Evolutionary conservation across 2,888 invertebrate species (phyloP).

Genomic region (Lampropteryx suffumata): DNA sequence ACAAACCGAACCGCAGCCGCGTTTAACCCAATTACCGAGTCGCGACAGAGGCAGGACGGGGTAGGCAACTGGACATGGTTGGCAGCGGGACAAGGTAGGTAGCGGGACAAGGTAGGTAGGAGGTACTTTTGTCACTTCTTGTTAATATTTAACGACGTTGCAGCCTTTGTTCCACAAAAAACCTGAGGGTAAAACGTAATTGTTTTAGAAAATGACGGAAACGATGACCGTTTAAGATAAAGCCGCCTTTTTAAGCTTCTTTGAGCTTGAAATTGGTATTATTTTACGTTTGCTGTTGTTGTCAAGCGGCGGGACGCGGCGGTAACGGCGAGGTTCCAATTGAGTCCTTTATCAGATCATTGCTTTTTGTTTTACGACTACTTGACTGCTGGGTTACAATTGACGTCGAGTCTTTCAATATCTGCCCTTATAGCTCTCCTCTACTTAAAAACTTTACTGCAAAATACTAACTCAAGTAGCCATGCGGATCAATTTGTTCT

Average conservation of each 20-base stretch:
- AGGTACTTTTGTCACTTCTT: slow-evolving; percentile 11
- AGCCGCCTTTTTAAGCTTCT: slow-evolving; percentile 10
- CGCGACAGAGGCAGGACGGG: too few species aligned
- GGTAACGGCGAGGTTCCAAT: background rate
- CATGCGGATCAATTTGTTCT: background rate
- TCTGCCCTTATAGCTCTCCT: background rate
- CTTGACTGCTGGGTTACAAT: background rate
- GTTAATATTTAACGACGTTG: slow-evolving; percentile 19
- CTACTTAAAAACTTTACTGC: background rate
- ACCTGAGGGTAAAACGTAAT: slow-evolving; percentile 13
- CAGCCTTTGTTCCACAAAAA: slow-evolving; percentile 5
- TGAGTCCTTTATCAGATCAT: slow-evolving; percentile 11
- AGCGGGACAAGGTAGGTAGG: too few species aligned
- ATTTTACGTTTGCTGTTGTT: slow-evolving; percentile 13
- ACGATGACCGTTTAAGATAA: slow-evolving; percentile 18
- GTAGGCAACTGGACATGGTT: background rate
- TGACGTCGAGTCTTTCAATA: background rate
- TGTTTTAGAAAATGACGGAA: slow-evolving; percentile 18
- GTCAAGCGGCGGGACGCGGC: background rate
- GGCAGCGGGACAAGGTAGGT: background rate
- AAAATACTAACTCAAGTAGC: background rate
- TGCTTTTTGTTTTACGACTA: slow-evolving; percentile 7
- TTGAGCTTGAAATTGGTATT: slow-evolving; percentile 11
- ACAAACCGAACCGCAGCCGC: too few species aligned
- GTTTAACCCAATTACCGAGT: too few species aligned